Conservation (phyloP, 2,888 invertebrate genomes). For the Caenorhabditis doughertyi region DNA sequence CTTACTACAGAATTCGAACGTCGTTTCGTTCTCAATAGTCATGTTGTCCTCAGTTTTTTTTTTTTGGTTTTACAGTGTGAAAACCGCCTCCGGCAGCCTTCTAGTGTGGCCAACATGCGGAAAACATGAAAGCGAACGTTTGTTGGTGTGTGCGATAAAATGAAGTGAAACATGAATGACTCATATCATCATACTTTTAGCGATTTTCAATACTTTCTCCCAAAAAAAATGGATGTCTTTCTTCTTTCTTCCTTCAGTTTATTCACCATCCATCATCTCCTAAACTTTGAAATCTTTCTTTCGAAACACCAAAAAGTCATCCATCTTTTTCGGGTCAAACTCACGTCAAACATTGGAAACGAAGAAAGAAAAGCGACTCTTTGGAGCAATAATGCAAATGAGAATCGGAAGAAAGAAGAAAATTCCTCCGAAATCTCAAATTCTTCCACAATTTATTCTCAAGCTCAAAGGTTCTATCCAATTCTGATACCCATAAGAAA, state of each 20-base stretch:
- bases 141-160: no score
- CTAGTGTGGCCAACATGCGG: slow-evolving; percentile 27
- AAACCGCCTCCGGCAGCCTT: slow-evolving; percentile 30
- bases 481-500: slow-evolving; percentile 4
- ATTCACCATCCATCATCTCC: slow-evolving; percentile 55
- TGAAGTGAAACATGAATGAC: slow-evolving; percentile 56
- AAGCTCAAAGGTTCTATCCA: not conserved
- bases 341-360: slow-evolving; percentile 36
- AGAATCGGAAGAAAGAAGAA: slow-evolving; percentile 12
- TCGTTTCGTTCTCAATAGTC: slow-evolving; percentile 19
- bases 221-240: slow-evolving; percentile 17
- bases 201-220: slow-evolving; percentile 10
- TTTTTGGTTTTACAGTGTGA: slow-evolving; percentile 24
- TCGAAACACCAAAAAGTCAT: slow-evolving; percentile 45
- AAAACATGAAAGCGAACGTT: slow-evolving; percentile 38
- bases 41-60: not conserved
- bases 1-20: slow-evolving; percentile 31
- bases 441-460: not conserved
- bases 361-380: slow-evolving; percentile 2
- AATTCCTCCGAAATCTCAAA: not conserved
- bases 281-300: slow-evolving; percentile 47
- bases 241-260: slow-evolving; percentile 2
- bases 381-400: slow-evolving; percentile 53
- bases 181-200: slow-evolving; percentile 34
- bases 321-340: slow-evolving; percentile 55